These are phyloP conservation scores for Podarcis raffonei DNA, from an alignment of 2,113 vertebrate genomes.

Conservation along the genomic window DNA sequence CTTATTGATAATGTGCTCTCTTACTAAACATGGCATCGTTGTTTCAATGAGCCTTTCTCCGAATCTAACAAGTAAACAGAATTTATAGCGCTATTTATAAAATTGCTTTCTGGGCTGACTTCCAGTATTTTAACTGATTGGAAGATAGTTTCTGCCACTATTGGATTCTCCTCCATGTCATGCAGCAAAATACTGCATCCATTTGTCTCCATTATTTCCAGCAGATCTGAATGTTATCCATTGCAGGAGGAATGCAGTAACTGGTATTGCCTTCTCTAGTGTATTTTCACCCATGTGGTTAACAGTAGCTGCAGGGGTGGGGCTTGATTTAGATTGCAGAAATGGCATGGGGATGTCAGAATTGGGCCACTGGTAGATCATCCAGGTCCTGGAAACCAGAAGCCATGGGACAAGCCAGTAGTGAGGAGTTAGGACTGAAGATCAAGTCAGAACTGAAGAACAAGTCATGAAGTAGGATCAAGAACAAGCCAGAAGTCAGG, in stretches of 20 bases:
- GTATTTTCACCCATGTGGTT: background rate
- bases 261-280: background rate
- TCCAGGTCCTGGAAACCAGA: too few species aligned
- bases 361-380: background rate
- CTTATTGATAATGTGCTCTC: constrained; percentile 9
- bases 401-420: too few species aligned
- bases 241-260: background rate
- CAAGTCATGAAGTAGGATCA: too few species aligned
- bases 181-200: background rate
- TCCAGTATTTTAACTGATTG: constrained; percentile 12
- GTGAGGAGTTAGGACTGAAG: too few species aligned
- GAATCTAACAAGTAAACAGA: background rate
- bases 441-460: too few species aligned
- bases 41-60: background rate
- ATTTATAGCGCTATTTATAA: constrained; percentile 26
- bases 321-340: background rate
- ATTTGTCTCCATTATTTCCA: constrained; percentile 11
- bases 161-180: background rate
- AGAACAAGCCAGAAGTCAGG: too few species aligned
- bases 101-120: constrained; percentile 13
- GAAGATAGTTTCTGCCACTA: background rate
- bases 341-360: background rate
- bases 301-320: background rate
- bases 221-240: background rate
- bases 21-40: background rate